Conservation (phyloP, 1,140 invertebrate genomes). For the Drosophila mojavensis region DNA sequence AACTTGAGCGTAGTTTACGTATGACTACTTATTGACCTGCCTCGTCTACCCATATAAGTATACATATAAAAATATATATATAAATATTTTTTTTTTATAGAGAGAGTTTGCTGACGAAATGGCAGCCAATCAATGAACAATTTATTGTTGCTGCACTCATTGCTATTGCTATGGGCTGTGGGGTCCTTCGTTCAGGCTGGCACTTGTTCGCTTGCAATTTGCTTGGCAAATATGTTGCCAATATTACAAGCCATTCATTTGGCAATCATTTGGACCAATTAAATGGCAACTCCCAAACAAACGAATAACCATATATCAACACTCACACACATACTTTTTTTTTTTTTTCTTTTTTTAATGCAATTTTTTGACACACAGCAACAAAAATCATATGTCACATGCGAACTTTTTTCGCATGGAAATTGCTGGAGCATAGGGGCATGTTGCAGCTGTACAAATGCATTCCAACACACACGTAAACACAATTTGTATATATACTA, state of each 20-base stretch:
- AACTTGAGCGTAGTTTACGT: slow-evolving; percentile 23
- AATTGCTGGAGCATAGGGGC: background rate
- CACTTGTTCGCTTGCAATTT: slow-evolving; percentile 54
- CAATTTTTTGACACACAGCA: slow-evolving; percentile 24
- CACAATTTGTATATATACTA: background rate
- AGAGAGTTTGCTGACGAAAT: slow-evolving; percentile 35
- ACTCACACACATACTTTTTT: slow-evolving; percentile 3
- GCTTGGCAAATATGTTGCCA: slow-evolving; percentile 38
- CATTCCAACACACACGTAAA: background rate
- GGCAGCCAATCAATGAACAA: slow-evolving; percentile 69
- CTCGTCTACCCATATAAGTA: background rate
- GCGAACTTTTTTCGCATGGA: slow-evolving; percentile 1
- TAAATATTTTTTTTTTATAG: background rate
- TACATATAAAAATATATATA: slow-evolving; percentile 2
- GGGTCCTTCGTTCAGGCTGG: background rate
- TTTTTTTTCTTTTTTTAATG: background rate
- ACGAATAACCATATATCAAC: slow-evolving; percentile 36
- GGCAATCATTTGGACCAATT: slow-evolving; percentile 62
- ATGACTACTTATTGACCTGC: background rate
- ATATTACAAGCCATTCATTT: slow-evolving; percentile 78
- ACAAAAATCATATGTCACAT: slow-evolving; percentile 21
- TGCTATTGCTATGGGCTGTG: slow-evolving; percentile 3
- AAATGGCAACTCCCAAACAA: slow-evolving; percentile 54
- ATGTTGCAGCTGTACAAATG: background rate
- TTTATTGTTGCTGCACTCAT: slow-evolving; percentile 66